phyloP scores from a whole-genome alignment of 1,140 invertebrate genomes.

The Musca vetustissima region DNA sequence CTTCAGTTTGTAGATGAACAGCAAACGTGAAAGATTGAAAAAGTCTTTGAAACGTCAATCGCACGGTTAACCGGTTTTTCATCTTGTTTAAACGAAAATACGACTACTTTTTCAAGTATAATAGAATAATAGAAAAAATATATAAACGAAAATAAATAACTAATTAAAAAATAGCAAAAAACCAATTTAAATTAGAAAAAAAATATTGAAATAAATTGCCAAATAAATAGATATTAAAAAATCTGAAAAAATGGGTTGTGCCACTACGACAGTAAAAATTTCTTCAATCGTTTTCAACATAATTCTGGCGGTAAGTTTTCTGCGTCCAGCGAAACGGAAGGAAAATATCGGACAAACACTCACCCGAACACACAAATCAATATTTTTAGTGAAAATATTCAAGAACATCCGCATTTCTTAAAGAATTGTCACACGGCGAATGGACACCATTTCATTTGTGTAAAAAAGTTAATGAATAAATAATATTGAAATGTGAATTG shows the following conservation, averaged over 20 bases:
- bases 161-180: constrained; percentile 6
- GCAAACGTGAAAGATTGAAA: constrained; percentile 40
- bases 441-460: too few relatives aligned
- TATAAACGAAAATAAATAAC: constrained; percentile 5
- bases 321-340: too few relatives aligned
- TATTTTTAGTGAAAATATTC: too few relatives aligned
- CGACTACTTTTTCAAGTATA: too few relatives aligned
- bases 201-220: background rate
- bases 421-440: too few relatives aligned
- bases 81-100: too few relatives aligned
- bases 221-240: constrained; percentile 5
- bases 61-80: too few relatives aligned
- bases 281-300: constrained; percentile 42
- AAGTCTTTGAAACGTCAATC: background rate
- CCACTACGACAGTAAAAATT: constrained; percentile 47
- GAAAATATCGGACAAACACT: too few relatives aligned
- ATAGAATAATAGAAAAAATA: constrained; percentile 1
- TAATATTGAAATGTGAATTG: too few relatives aligned
- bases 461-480: too few relatives aligned
- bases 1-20: constrained; percentile 44
- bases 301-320: constrained; percentile 50
- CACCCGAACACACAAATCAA: too few relatives aligned
- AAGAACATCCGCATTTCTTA: too few relatives aligned
- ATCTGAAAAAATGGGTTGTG: constrained; percentile 43
- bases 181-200: background rate